Percentiles rank a stretch among this genome's conserved stretches.
Evolutionary conservation across 1,140 invertebrate species (phyloP).

Genomic region (Zaprionus ghesquierei): DNA sequence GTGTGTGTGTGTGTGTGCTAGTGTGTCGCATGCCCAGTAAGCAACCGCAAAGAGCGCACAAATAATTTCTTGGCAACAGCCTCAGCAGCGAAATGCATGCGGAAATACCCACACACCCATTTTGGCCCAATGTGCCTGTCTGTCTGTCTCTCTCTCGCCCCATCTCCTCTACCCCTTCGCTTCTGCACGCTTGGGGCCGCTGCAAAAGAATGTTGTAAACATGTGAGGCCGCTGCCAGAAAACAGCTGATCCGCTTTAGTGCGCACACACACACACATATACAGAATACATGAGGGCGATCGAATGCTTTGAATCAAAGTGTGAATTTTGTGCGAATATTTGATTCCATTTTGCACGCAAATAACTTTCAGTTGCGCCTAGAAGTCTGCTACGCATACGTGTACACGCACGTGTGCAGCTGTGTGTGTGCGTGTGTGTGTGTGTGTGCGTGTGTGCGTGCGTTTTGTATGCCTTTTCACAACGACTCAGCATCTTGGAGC

Average conservation of each 20-base stretch:
- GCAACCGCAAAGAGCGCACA: constrained; percentile 29
- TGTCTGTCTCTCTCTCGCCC: not conserved
- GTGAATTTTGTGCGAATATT: not conserved
- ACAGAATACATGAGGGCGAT: not conserved
- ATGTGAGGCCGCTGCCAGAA: constrained; percentile 53
- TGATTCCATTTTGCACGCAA: not conserved
- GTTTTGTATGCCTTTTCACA: constrained; percentile 18
- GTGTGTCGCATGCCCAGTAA: constrained; percentile 19
- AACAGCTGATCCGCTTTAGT: constrained; percentile 66
- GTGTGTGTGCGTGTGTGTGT: not conserved
- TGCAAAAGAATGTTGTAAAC: constrained; percentile 66
- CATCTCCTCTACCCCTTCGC: not conserved
- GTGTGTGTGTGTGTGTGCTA: constrained; percentile 1
- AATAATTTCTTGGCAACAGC: constrained; percentile 44
- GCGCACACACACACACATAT: constrained; percentile 4
- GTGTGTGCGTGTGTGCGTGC: not conserved
- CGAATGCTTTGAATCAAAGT: not conserved
- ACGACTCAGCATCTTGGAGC: constrained; percentile 28
- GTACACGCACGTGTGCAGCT: not conserved
- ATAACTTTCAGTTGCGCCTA: not conserved
- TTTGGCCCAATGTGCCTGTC: not conserved
- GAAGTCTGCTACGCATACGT: not conserved
- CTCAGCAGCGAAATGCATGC: constrained; percentile 25
- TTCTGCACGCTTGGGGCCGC: not conserved
- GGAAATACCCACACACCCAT: constrained; percentile 14